Evolutionary conservation across 2,797 vertebrate species (phyloP).

Genomic region (Garrulus glandarius): DNA sequence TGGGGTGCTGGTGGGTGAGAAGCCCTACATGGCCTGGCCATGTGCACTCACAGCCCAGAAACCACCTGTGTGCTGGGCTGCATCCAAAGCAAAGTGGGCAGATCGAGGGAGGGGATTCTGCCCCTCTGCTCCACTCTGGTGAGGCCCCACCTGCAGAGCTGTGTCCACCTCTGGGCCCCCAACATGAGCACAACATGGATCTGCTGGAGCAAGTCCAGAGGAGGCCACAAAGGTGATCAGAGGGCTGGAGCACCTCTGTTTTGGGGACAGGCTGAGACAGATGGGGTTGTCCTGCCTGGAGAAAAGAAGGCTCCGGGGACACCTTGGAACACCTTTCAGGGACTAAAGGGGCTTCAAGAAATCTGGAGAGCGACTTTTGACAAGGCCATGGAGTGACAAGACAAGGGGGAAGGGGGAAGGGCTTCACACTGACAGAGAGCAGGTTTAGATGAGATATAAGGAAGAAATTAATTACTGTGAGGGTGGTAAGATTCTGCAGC

Average conservation of each 20-base stretch:
- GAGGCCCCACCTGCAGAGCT: not conserved
- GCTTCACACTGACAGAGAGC: not conserved
- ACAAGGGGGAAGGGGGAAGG: not conserved
- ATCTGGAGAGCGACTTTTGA: not conserved
- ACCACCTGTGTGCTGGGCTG: not conserved
- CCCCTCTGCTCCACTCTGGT: not conserved
- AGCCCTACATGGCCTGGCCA: not conserved
- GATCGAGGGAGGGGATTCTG: not conserved
- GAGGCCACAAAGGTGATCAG: not conserved
- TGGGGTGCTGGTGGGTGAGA: not conserved
- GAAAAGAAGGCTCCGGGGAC: not conserved
- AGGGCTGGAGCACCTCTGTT: not conserved
- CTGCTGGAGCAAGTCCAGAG: not conserved
- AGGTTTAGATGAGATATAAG: not conserved
- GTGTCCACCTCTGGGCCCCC: not conserved
- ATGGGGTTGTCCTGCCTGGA: not conserved
- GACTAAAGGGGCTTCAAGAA: not conserved
- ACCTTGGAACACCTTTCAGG: not conserved
- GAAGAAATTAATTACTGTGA: not conserved
- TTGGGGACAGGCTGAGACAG: not conserved
- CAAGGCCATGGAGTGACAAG: not conserved
- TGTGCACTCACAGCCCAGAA: not conserved
- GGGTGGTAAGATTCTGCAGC: not conserved
- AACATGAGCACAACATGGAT: fast-evolving
- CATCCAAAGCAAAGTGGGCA: not conserved